These are phyloP conservation scores for Platalea minor DNA, from an alignment of 2,797 vertebrate species.

Conservation along the genomic window DNA sequence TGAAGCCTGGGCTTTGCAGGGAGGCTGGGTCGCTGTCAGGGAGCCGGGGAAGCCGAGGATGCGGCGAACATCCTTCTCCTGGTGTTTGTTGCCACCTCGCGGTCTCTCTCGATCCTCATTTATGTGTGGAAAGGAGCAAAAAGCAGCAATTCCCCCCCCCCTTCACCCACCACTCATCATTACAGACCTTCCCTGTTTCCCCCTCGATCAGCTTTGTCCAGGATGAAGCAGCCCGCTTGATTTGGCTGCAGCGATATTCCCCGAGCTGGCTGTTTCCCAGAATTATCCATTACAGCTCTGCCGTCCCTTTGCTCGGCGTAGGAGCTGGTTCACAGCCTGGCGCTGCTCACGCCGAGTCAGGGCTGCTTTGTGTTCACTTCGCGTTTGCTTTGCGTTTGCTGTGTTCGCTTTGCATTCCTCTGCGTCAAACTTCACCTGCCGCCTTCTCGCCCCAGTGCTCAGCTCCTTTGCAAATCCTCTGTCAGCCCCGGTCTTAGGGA, in stretches of 20 bases:
- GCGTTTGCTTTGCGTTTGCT: rapidly evolving
- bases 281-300: background rate
- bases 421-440: background rate
- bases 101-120: background rate
- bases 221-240: background rate
- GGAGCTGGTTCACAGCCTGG: background rate
- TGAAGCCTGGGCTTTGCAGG: background rate
- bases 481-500: background rate
- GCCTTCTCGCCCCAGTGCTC: background rate
- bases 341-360: background rate
- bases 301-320: rapidly evolving
- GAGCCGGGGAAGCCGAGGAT: background rate
- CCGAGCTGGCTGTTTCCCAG: background rate
- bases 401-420: background rate
- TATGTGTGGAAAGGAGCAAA: background rate
- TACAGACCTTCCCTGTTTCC: background rate
- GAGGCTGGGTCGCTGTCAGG: background rate
- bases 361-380: background rate
- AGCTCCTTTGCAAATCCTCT: background rate
- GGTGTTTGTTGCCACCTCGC: constrained; percentile 55
- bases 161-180: background rate
- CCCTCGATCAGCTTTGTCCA: background rate
- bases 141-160: background rate
- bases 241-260: background rate
- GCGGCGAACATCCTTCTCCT: background rate